Evolutionary conservation across 1,140 invertebrate species (phyloP).

Genomic region (Aphis gossypii): DNA sequence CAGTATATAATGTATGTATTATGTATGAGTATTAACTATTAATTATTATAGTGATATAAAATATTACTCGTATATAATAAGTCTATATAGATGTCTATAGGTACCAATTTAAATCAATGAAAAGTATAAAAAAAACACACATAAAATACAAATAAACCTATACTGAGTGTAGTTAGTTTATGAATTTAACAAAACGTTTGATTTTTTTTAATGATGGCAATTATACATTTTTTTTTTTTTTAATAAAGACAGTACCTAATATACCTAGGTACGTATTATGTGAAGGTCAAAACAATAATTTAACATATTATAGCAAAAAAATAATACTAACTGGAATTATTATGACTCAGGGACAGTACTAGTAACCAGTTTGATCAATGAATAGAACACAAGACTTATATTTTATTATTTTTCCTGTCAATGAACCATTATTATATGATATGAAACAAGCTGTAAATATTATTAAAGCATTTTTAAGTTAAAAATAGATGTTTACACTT

Average conservation of each 20-base stretch:
- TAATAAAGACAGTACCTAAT: neutral
- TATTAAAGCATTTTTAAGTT: neutral
- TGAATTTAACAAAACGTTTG: slow-evolving; percentile 5
- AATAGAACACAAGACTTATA: neutral
- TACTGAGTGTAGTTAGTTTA: neutral
- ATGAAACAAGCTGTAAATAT: neutral
- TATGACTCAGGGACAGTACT: slow-evolving; percentile 24
- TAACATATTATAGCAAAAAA: neutral
- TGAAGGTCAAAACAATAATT: neutral
- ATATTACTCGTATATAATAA: too few relatives aligned
- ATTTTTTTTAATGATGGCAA: neutral
- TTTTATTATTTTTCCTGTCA: slow-evolving; percentile 15
- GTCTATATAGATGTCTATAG: neutral
- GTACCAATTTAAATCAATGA: neutral
- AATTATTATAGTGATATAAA: too few relatives aligned
- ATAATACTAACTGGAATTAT: neutral
- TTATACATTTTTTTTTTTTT: neutral
- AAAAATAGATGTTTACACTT: neutral
- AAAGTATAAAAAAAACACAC: neutral
- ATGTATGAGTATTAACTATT: too few relatives aligned
- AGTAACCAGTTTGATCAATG: slow-evolving; percentile 31
- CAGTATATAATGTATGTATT: too few relatives aligned
- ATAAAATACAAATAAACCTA: neutral
- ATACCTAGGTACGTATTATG: neutral
- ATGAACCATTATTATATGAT: slow-evolving; percentile 29